These are phyloP conservation scores for Sylvia borin DNA, from an alignment of 2,797 vertebrate genomes.

Conservation along the genomic window DNA sequence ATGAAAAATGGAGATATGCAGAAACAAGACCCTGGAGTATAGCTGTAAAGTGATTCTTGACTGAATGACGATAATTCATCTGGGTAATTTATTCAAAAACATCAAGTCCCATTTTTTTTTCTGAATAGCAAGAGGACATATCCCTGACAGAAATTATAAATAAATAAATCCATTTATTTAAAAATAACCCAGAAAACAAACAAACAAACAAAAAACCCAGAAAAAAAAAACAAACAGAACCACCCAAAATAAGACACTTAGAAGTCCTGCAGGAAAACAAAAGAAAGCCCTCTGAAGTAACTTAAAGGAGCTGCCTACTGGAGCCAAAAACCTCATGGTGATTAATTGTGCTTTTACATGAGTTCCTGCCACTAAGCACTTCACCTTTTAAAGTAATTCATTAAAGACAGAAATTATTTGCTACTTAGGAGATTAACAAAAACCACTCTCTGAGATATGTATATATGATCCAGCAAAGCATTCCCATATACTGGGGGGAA, in stretches of 20 bases:
- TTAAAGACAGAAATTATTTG: conserved; percentile 39
- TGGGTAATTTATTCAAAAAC: not conserved
- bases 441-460: not conserved
- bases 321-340: not conserved
- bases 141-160: not conserved
- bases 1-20: not conserved
- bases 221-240: not conserved
- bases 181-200: not conserved
- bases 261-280: not conserved
- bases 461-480: not conserved
- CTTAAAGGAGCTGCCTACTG: not conserved
- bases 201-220: no score
- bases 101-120: not conserved
- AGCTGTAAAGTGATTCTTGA: not conserved
- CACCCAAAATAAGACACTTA: fast-evolving
- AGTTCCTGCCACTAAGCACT: not conserved
- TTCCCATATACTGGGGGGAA: not conserved
- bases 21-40: not conserved
- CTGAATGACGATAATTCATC: not conserved
- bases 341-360: not conserved
- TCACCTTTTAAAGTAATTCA: conserved; percentile 25
- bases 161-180: not conserved
- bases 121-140: not conserved
- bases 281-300: not conserved
- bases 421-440: conserved; percentile 12